Conservation (phyloP, 1,140 invertebrate genomes). For the Bombus ignitus region DNA sequence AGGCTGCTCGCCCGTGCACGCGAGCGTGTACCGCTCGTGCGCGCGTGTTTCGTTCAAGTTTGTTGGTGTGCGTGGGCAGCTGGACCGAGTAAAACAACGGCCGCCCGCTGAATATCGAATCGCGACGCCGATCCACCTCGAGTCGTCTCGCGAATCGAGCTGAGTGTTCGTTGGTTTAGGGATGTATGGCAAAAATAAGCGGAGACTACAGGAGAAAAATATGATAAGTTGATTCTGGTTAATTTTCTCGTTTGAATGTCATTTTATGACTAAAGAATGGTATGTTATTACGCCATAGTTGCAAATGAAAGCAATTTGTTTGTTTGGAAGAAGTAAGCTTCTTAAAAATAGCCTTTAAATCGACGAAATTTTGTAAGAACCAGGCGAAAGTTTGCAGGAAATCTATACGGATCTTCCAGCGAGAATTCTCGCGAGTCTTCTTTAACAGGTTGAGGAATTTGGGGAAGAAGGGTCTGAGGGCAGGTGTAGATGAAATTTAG, state of each 20-base stretch:
- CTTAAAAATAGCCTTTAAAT: too few species aligned
- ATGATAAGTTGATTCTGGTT: too few species aligned
- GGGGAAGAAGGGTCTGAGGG: not conserved
- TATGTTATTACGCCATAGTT: too few species aligned
- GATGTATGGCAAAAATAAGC: too few species aligned
- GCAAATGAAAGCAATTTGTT: too few species aligned
- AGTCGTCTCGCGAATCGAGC: not conserved
- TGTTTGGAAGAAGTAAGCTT: too few species aligned
- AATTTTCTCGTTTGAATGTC: too few species aligned
- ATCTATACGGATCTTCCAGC: not conserved
- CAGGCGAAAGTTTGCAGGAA: not conserved
- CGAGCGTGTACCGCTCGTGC: not conserved
- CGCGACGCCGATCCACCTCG: not conserved
- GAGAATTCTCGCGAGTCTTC: not conserved
- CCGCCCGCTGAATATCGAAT: slow-evolving; percentile 37
- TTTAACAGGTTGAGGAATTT: not conserved
- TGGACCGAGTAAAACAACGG: slow-evolving; percentile 50
- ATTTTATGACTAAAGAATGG: too few species aligned
- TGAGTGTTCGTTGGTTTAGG: too few species aligned
- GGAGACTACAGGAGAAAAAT: too few species aligned
- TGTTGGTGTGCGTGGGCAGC: slow-evolving; percentile 43
- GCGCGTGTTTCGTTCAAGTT: too few species aligned
- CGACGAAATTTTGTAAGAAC: too few species aligned
- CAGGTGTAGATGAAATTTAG: not conserved
- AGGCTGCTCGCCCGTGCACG: slow-evolving; percentile 32